Conservation (phyloP, 2,113 vertebrate species). For the Myanophis thanlyinensis region DNA sequence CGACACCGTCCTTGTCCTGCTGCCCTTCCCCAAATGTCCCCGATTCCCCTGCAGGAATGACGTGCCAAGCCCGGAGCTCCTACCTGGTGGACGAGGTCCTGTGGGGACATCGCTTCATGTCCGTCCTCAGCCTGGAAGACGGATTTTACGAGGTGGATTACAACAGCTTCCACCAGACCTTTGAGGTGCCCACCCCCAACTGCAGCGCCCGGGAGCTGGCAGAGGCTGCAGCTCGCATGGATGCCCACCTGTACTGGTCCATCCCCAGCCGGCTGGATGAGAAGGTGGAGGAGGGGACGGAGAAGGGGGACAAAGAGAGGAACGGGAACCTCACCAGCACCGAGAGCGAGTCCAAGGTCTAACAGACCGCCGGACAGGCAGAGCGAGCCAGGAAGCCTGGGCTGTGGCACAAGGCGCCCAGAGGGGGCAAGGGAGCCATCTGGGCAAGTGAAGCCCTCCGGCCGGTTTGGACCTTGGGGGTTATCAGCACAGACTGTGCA, state of each 20-base stretch:
- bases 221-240: constrained; percentile 79
- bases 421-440: neutral
- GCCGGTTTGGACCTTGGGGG: too few relatives aligned
- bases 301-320: constrained; percentile 71
- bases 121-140: constrained; percentile 87
- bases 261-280: constrained; percentile 91
- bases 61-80: constrained; percentile 91
- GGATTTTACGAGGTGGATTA: constrained; percentile 95
- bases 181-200: constrained; percentile 89
- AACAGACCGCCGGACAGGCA: constrained; percentile 16
- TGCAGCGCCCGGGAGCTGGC: constrained; percentile 87
- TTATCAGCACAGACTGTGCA: neutral
- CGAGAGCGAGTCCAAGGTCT: constrained; percentile 83
- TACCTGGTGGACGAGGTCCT: constrained; percentile 88
- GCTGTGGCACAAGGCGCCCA: neutral
- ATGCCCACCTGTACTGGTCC: constrained; percentile 95
- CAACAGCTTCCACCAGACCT: constrained; percentile 89
- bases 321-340: constrained; percentile 80
- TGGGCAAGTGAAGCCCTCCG: neutral
- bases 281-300: constrained; percentile 77
- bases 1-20: neutral
- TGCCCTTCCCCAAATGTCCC: neutral
- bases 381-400: neutral
- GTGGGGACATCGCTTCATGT: constrained; percentile 93
- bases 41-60: constrained; percentile 81